Evolutionary conservation across 2,888 invertebrate genomes (phyloP).

Genomic region (Hyposoter dolosus): DNA sequence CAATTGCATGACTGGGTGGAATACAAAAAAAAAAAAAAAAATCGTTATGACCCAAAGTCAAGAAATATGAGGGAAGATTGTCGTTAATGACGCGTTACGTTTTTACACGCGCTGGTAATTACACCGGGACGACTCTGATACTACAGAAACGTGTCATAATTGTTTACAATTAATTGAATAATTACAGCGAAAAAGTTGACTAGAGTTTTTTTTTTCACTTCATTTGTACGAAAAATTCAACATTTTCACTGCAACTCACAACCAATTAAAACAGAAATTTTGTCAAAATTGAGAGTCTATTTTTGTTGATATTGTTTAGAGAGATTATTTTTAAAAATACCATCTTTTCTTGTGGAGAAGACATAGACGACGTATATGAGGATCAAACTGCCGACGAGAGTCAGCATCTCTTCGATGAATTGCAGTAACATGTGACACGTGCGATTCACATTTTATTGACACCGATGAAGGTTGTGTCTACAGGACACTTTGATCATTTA

Average conservation of each 20-base stretch:
- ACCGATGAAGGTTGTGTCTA: constrained; percentile 10
- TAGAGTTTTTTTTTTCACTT: not conserved
- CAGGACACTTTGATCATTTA: constrained; percentile 47
- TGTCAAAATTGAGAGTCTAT: not conserved
- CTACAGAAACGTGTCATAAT: not conserved
- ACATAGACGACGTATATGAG: constrained; percentile 81
- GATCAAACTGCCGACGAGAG: constrained; percentile 81
- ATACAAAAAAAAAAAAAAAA: constrained; percentile 27
- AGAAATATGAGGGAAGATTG: not conserved
- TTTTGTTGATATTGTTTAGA: not conserved
- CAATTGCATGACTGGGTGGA: constrained; percentile 25
- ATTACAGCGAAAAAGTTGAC: not conserved
- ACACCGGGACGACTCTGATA: not conserved
- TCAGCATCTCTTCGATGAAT: constrained; percentile 80
- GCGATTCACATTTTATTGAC: constrained; percentile 73
- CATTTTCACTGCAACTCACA: no score
- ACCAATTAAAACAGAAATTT: not conserved
- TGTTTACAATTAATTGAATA: not conserved
- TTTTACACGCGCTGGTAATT: not conserved
- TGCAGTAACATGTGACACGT: constrained; percentile 79
- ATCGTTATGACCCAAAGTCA: not conserved
- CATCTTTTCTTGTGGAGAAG: constrained; percentile 77
- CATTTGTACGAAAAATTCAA: not conserved
- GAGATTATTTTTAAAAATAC: constrained; percentile 71
- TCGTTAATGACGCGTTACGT: not conserved